Evolutionary conservation across 2,797 vertebrate species (phyloP).

Genomic region (Amniataba percoides): DNA sequence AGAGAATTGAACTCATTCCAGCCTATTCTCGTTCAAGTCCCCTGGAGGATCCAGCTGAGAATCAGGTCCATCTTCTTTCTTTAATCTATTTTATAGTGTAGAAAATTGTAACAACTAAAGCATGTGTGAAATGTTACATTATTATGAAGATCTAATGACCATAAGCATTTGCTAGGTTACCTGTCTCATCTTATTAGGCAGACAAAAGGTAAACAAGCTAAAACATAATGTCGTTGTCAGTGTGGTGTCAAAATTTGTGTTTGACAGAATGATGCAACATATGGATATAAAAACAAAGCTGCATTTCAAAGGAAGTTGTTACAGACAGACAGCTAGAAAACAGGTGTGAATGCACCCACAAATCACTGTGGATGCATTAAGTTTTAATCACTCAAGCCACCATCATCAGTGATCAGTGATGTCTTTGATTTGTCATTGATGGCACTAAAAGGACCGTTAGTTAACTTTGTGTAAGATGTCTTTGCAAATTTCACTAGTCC

Average conservation of each 20-base stretch:
- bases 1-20: slow-evolving; percentile 73
- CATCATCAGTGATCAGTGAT: neutral
- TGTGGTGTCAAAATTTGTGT: neutral
- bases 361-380: neutral
- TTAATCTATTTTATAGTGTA: slow-evolving; percentile 53
- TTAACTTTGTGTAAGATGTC: neutral
- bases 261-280: neutral
- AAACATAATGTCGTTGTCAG: neutral
- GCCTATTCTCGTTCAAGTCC: slow-evolving; percentile 65
- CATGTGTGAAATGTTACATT: slow-evolving; percentile 26
- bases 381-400: neutral
- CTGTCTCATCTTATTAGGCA: neutral
- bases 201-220: neutral
- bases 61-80: slow-evolving; percentile 58
- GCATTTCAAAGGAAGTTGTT: neutral
- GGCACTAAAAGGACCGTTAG: neutral
- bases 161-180: neutral
- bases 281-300: slow-evolving; percentile 12
- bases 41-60: slow-evolving; percentile 58
- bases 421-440: neutral
- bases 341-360: neutral
- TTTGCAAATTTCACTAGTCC: neutral
- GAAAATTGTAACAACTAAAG: slow-evolving; percentile 31
- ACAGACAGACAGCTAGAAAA: neutral
- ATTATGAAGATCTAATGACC: slow-evolving; percentile 16